Evolutionary conservation across 2,888 invertebrate species (phyloP).

Genomic region (Callinectes sapidus): DNA sequence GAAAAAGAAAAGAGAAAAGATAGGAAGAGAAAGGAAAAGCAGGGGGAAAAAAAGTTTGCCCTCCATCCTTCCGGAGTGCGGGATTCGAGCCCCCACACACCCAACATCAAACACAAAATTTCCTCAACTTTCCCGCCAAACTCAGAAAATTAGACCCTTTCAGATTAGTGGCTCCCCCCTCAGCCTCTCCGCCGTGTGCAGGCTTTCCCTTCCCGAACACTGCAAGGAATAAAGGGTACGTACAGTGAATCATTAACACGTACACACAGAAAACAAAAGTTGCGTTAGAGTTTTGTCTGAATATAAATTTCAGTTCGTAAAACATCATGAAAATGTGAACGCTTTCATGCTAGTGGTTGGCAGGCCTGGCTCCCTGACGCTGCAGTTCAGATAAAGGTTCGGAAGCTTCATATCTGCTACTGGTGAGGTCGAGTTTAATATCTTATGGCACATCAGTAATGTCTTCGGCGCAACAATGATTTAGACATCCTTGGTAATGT

Average conservation of each 20-base stretch:
- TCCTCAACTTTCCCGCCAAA: background rate
- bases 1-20: background rate
- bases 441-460: too few relatives aligned
- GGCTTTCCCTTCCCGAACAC: background rate
- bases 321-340: background rate
- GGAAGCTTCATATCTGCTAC: too few relatives aligned
- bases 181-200: background rate
- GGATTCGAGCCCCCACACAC: background rate
- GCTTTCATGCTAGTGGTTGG: too few relatives aligned
- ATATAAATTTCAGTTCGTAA: background rate
- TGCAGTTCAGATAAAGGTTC: too few relatives aligned
- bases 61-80: background rate
- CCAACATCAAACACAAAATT: background rate
- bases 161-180: conserved; percentile 3
- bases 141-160: background rate
- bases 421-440: too few relatives aligned
- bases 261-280: background rate
- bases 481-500: too few relatives aligned
- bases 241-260: background rate
- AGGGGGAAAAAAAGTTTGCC: conserved; percentile 9
- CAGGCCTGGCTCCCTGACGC: too few relatives aligned
- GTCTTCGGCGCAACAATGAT: too few relatives aligned
- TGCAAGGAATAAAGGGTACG: background rate
- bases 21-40: background rate
- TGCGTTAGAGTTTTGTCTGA: background rate